A percentile compares a stretch with the other conserved stretches of the same genome.
Conservation (phyloP, 2,113 vertebrate genomes). For the Phycodurus eques region DNA sequence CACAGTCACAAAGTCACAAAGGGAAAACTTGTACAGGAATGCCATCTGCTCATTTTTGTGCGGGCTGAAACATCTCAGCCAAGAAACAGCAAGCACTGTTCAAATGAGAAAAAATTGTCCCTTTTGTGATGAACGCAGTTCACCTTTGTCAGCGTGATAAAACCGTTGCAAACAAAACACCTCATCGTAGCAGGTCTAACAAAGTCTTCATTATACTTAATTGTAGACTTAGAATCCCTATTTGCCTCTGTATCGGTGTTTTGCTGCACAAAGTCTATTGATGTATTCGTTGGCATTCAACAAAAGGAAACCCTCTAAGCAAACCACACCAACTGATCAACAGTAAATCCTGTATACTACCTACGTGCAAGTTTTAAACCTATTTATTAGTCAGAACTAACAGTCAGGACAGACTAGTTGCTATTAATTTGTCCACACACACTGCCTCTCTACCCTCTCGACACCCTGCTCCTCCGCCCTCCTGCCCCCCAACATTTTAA, state of each 20-base stretch:
- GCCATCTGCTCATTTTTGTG: slow-evolving; percentile 43
- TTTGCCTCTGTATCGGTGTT: slow-evolving; percentile 58
- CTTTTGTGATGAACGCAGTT: slow-evolving; percentile 47
- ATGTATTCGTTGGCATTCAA: slow-evolving; percentile 66
- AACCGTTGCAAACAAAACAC: slow-evolving; percentile 64
- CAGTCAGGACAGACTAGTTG: no score
- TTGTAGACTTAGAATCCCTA: slow-evolving; percentile 62
- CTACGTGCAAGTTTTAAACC: slow-evolving; percentile 42
- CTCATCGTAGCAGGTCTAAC: slow-evolving; percentile 66
- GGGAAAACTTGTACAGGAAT: slow-evolving; percentile 21
- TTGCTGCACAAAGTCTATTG: slow-evolving; percentile 62
- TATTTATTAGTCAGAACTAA: no score
- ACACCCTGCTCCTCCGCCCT: no score
- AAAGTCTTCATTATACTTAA: slow-evolving; percentile 74
- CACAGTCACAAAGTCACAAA: slow-evolving; percentile 15
- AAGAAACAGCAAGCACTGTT: slow-evolving; percentile 39
- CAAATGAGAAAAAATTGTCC: slow-evolving; percentile 22
- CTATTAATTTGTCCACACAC: no score
- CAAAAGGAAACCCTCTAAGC: slow-evolving; percentile 67
- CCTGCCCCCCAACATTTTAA: no score
- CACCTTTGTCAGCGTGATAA: slow-evolving; percentile 53
- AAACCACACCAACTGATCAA: slow-evolving; percentile 40
- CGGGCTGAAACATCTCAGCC: slow-evolving; percentile 30
- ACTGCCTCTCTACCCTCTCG: no score
- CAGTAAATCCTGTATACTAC: slow-evolving; percentile 57